Conservation (phyloP, 2,113 vertebrate genomes). For the Recurvirostra avosetta region DNA sequence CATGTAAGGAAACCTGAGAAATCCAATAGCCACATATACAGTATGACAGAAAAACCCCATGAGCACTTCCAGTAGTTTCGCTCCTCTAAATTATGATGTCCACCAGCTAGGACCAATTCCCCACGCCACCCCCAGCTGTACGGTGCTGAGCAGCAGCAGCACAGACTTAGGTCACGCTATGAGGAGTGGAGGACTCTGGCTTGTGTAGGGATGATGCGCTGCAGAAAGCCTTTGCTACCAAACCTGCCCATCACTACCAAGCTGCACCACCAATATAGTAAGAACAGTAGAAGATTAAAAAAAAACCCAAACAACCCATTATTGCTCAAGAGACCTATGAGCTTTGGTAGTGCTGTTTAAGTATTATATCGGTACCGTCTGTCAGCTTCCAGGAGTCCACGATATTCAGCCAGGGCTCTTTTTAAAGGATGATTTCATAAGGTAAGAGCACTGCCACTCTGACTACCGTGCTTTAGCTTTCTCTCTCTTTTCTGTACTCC, state of each 20-base stretch:
- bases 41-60: neutral
- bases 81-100: neutral
- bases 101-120: neutral
- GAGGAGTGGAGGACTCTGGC: neutral
- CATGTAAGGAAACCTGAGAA: slow-evolving; percentile 21
- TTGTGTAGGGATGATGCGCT: neutral
- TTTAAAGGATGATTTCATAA: neutral
- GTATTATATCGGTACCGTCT: neutral
- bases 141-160: neutral
- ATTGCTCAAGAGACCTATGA: neutral
- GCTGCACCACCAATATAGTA: neutral
- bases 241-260: neutral
- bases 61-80: neutral
- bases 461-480: neutral
- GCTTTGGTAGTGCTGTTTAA: neutral
- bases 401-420: neutral
- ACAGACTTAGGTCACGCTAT: fast-evolving
- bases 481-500: neutral
- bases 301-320: too few species aligned
- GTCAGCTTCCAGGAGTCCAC: neutral
- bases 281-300: neutral
- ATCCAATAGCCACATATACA: slow-evolving; percentile 9
- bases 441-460: neutral
- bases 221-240: neutral
- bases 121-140: neutral